Conservation (phyloP, 30 jellyfish, hydroid and myxozoan species). For the Sanderia malayensis region DNA sequence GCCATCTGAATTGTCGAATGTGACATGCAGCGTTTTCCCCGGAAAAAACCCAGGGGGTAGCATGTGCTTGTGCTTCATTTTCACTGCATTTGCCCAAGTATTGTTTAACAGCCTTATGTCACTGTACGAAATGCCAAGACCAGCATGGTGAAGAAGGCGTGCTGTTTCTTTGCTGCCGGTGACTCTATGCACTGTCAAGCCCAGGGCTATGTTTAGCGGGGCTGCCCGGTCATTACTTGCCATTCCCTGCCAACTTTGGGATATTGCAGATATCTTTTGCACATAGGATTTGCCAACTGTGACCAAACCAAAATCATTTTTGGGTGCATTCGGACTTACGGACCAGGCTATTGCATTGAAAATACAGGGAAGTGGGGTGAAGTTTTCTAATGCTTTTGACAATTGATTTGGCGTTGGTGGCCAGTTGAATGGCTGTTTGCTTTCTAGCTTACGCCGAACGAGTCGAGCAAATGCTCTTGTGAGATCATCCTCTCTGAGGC, state of each 20-base stretch:
- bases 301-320: conserved; percentile 5
- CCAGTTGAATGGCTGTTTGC: conserved; percentile 10
- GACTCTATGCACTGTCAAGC: conserved; percentile 9
- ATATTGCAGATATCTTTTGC: conserved; percentile 2
- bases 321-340: conserved; percentile 5
- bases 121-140: background rate
- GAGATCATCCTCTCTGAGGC: conserved; percentile 1
- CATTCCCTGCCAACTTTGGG: conserved; percentile 15
- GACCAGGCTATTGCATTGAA: conserved; percentile 19
- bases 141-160: background rate
- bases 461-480: background rate
- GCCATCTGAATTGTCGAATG: too few species aligned
- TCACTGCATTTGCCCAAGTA: conserved; percentile 6
- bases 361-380: conserved; percentile 22
- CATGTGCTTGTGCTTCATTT: conserved; percentile 24
- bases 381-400: conserved; percentile 9
- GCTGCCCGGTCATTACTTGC: conserved; percentile 9
- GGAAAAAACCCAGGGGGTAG: too few species aligned
- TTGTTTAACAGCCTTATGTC: conserved; percentile 16
- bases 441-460: conserved; percentile 23
- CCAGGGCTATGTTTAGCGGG: background rate
- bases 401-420: conserved; percentile 15
- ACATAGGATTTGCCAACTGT: background rate
- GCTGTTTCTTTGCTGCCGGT: conserved; percentile 18
- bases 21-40: conserved; percentile 19